These are phyloP conservation scores for Telmatochromis sp. DNA, from an alignment of 2,113 vertebrate genomes.

Conservation along the genomic window DNA sequence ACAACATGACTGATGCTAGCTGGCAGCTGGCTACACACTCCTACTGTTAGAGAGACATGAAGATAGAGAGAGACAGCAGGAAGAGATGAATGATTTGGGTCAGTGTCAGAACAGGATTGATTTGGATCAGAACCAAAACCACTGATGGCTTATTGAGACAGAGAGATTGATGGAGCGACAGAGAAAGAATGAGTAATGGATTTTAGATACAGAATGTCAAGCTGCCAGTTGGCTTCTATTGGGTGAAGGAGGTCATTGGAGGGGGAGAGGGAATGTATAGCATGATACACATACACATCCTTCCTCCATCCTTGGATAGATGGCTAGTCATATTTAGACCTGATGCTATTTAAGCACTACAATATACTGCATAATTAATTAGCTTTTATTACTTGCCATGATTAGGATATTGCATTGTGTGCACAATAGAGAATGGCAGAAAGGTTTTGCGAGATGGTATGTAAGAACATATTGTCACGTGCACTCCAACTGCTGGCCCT, in stretches of 20 bases:
- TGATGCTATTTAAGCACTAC: constrained; percentile 5
- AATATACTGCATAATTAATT: constrained; percentile 6
- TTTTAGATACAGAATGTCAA: constrained; percentile 57
- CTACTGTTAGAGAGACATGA: constrained; percentile 59
- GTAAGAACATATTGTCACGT: neutral
- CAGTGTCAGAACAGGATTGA: constrained; percentile 66
- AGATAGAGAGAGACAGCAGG: constrained; percentile 57
- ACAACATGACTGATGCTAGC: constrained; percentile 67
- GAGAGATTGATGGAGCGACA: constrained; percentile 50
- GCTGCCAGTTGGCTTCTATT: constrained; percentile 49
- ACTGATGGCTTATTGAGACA: constrained; percentile 68
- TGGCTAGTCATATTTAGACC: neutral
- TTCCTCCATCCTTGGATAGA: neutral
- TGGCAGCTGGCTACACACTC: constrained; percentile 65
- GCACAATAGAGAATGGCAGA: neutral
- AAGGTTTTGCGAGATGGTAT: neutral
- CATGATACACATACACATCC: neutral
- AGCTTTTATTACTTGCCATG: neutral
- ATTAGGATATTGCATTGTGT: constrained; percentile 7
- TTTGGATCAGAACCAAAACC: constrained; percentile 68
- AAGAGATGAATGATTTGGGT: constrained; percentile 63
- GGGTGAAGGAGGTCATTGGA: constrained; percentile 31
- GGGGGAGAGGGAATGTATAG: neutral
- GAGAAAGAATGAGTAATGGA: constrained; percentile 63
- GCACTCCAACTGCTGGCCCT: constrained; percentile 8